These are phyloP conservation scores for Halichondria panicea DNA, from an alignment of 37 sponge, comb jelly and placozoan species.

Conservation along the genomic window DNA sequence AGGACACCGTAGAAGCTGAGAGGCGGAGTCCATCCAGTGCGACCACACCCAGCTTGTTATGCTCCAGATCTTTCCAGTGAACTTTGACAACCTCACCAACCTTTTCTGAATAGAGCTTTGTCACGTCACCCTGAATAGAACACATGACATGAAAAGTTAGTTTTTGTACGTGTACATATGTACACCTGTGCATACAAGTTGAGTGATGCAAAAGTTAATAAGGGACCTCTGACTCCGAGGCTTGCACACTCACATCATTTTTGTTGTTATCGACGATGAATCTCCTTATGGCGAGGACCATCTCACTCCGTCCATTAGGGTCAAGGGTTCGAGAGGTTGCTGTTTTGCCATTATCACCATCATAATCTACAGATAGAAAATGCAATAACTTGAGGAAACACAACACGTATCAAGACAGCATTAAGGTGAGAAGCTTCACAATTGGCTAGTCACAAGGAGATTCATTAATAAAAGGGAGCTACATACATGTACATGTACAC, in stretches of 20 bases:
- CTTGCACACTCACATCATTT: neutral
- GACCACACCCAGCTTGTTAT: neutral
- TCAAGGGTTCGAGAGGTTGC: constrained; percentile 3
- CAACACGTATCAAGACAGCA: too few species aligned
- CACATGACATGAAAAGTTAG: neutral
- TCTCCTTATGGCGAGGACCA: constrained; percentile 12
- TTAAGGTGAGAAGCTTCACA: too few species aligned
- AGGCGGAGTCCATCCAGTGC: constrained; percentile 35
- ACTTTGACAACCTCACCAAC: constrained; percentile 20
- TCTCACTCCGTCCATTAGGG: neutral
- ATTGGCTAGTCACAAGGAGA: too few species aligned
- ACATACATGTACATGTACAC: neutral
- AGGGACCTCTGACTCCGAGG: neutral
- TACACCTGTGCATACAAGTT: neutral
- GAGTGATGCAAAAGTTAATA: neutral
- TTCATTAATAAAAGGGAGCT: too few species aligned
- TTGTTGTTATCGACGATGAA: neutral
- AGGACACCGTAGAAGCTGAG: constrained; percentile 3
- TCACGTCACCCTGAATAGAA: constrained; percentile 8
- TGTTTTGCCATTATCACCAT: neutral
- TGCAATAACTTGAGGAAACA: too few species aligned
- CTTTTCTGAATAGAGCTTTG: constrained; percentile 46
- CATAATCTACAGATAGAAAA: constrained; percentile 7
- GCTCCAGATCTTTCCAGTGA: constrained; percentile 8
- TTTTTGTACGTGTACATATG: neutral